These are phyloP conservation scores for Botrylloides violaceus DNA, from an alignment of 23 tunicate genomes.

Conservation along the genomic window DNA sequence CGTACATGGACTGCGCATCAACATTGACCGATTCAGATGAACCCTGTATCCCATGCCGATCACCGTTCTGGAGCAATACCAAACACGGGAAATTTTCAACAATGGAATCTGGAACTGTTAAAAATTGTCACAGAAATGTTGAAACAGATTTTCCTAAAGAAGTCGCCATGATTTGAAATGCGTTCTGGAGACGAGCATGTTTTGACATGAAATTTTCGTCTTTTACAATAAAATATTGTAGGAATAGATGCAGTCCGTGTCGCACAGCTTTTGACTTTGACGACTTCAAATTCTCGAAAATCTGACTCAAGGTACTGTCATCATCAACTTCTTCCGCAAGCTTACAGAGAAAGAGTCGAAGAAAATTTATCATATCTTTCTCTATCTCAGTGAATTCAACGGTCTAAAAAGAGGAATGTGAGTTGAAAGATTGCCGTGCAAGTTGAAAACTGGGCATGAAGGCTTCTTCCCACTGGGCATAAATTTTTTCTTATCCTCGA, in stretches of 20 bases:
- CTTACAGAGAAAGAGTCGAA: slow-evolving; percentile 25
- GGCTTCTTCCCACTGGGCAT: too few relatives aligned
- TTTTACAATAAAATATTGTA: slow-evolving; percentile 60
- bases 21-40: too few relatives aligned
- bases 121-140: slow-evolving; percentile 4
- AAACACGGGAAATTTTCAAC: too few relatives aligned
- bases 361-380: slow-evolving; percentile 34
- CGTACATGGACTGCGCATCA: too few relatives aligned
- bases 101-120: not conserved
- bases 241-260: slow-evolving; percentile 51
- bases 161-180: slow-evolving; percentile 18
- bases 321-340: not conserved
- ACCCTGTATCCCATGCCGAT: too few relatives aligned
- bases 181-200: slow-evolving; percentile 16
- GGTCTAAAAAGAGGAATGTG: slow-evolving; percentile 18
- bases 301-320: not conserved
- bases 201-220: slow-evolving; percentile 40
- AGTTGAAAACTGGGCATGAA: too few relatives aligned
- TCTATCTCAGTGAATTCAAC: slow-evolving; percentile 58
- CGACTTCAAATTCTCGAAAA: slow-evolving; percentile 6
- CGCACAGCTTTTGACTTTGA: slow-evolving; percentile 4
- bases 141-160: slow-evolving; percentile 3
- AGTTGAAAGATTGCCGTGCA: not conserved
- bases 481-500: too few relatives aligned
- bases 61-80: too few relatives aligned